Base-by-base conservation (phyloP, 2,888 invertebrate genomes). In the Drosophila setosimentum region DNA sequence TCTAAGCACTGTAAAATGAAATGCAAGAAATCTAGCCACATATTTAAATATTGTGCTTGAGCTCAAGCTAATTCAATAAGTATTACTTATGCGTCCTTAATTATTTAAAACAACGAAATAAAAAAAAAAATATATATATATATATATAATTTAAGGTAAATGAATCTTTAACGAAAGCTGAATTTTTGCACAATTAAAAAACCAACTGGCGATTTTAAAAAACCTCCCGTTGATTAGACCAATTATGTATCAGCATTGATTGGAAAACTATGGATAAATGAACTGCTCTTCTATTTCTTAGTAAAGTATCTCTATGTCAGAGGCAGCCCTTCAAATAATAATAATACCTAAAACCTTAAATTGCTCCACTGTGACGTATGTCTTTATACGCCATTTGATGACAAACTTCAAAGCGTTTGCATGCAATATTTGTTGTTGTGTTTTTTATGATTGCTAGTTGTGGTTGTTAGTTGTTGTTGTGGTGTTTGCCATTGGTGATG, bases 341-440 rank as follows among this genome's bases (percentile, higher is more conserved):
- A 49, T 24, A 35, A 21, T 13, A 16, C 27, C 4, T 18, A 37
- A n/a, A 29, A 30, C 29, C 10, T 35, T 55, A 24, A 45, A 16
- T 45, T 42, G 27, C n/a, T 37, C 68, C 82, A 82, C 77, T 70
- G 82, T 82, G 68, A 61, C 27, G 30, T 40, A 58, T 59, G 57
- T 24, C 68, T 73, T 79, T 65, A 84, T 79, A 82, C 87, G 76
- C 77, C 80, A 89, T 90, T 90, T 87, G 87, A 88, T 88, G 90
- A 88, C 90, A 90, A 90, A 90, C 89, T 82, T 87, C 78, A 79
- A 86, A 80, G 66, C 72, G 76, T 76, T 82, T 72, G 79, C 87
- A 90, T 89, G 87, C 89, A 76, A 89, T 78, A 90, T 88, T 86
- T 90, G 85, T 77, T 76, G 59, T 73, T 67, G 70, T 63, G 55